Conservation (phyloP, 2,888 invertebrate genomes). For the Serripes groenlandicus region DNA sequence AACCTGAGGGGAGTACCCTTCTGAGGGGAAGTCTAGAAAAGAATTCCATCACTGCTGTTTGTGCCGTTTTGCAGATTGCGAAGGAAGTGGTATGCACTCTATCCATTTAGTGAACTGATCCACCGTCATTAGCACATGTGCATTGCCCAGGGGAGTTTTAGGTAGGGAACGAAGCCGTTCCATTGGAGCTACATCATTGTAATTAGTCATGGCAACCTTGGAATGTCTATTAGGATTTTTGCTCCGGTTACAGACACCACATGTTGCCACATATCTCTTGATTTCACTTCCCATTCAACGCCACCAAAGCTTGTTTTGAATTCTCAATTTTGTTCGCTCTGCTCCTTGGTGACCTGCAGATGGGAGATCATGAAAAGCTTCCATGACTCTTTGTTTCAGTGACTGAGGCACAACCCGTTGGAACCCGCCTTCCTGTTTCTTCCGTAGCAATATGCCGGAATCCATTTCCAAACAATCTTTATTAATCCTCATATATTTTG, state of each 20-base stretch:
- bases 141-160: background rate
- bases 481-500: constrained; percentile 2
- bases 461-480: background rate
- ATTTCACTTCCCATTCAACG: background rate
- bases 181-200: no score
- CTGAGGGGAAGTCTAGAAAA: constrained; percentile 11
- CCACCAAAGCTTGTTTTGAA: no score
- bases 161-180: background rate
- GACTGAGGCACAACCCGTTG: background rate
- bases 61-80: constrained; percentile 5
- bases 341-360: constrained; percentile 3
- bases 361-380: no score
- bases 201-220: no score
- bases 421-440: background rate
- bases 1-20: background rate
- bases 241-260: no score
- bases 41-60: background rate
- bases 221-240: no score
- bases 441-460: background rate
- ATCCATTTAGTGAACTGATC: constrained; percentile 14
- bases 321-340: constrained; percentile 4
- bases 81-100: background rate
- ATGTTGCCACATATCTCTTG: no score
- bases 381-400: background rate
- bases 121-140: no score